Conservation (phyloP, 2,888 invertebrate species). For the Meteorus cinctellus region DNA sequence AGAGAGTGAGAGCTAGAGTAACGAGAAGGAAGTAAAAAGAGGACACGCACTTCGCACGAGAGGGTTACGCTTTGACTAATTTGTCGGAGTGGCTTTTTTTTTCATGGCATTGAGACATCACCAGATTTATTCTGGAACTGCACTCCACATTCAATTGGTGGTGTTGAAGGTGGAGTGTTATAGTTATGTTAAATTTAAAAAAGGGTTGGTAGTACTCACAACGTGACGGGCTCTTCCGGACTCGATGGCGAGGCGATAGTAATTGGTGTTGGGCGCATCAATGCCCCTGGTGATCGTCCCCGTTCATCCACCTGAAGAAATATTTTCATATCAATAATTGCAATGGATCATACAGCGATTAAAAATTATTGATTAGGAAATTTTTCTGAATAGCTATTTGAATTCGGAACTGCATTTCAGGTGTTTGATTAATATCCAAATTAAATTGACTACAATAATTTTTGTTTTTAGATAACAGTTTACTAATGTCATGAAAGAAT, state of each 20-base stretch:
- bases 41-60: conserved; percentile 20
- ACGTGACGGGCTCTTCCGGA: conserved; percentile 71
- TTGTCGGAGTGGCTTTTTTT: conserved; percentile 69
- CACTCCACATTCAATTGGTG: conserved; percentile 1
- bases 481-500: no score
- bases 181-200: neutral
- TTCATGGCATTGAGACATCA: conserved; percentile 45
- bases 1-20: conserved; percentile 41
- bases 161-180: neutral
- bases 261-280: conserved; percentile 65
- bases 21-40: conserved; percentile 43
- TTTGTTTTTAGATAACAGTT: no score
- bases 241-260: conserved; percentile 67
- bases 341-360: no score
- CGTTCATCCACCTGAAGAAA: conserved; percentile 69
- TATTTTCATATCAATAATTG: conserved; percentile 21
- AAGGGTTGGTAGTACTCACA: conserved; percentile 62
- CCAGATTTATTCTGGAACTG: conserved; percentile 28
- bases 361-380: no score
- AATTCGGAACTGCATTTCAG: no score
- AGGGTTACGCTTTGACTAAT: conserved; percentile 61
- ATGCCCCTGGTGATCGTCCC: conserved; percentile 70
- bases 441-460: no score
- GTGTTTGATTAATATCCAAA: no score
- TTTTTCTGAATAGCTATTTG: no score